Evolutionary conservation across 2,797 vertebrate species (phyloP), one percentile per base, ranked within the genome.

Genomic region (Strix occidentalis): DNA sequence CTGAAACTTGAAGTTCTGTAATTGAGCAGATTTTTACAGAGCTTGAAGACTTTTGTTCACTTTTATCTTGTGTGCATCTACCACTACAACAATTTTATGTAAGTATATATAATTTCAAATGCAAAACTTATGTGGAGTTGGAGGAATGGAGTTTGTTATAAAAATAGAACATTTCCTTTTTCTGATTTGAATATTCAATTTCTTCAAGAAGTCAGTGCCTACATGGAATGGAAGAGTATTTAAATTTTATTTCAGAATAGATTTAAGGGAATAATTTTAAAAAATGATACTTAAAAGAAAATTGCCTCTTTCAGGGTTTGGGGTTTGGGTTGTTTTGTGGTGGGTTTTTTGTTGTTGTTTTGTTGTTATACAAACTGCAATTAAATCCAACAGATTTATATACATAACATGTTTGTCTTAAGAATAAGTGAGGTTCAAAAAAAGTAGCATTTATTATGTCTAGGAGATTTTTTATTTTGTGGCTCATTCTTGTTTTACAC

Each of bases 401-500:
- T 81, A 16, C 8, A 11, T 25, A 54, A 26, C 48, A 29, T 82
- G 16, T 61, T 88, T 93, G 11, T 91, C 4, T 45, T 82, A 85
- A 43, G 21, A 71, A 23, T 66, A 82, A 89, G 46, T 46, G 66
- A 88, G 63, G 46, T 79, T 97, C 61, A 50, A 41, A 95, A 87
- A 83, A 69, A 76, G 16, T 48, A 95, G 9, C 50, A 78, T 60
- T 96, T 91, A 56, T 92, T 87, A 53, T 66, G 46, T 86, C 7
- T 81, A 9, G 83, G 60, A 89, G 76, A 57, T 60, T 89, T 94
- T 87, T 80, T 90, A 61, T 95, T 92, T 96, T 84, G 53, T 89
- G 82, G 87, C 57, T 93, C 63, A 92, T 93, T 88, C 97, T 28
- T 76, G 31, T 75, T 85, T 97, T 94, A 35, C 83, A 71, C 57